phyloP scores from a whole-genome alignment of 2,113 vertebrate species.

The Plestiodon gilberti region DNA sequence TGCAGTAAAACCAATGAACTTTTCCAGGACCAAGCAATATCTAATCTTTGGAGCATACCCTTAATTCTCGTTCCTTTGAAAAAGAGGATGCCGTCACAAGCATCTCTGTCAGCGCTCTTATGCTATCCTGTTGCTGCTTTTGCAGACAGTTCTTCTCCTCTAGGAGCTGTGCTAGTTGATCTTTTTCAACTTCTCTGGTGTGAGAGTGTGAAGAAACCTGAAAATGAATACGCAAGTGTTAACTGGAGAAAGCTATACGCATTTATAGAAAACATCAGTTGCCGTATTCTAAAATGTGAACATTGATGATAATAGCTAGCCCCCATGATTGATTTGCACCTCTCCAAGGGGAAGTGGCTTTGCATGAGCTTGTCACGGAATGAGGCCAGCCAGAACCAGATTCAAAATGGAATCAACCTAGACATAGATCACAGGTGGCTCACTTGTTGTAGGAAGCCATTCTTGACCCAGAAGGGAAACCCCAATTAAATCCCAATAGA shows the following conservation, averaged over 20 bases:
- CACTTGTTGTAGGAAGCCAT: not conserved
- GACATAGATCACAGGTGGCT: not conserved
- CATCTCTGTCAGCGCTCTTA: slow-evolving; percentile 88
- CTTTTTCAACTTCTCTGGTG: slow-evolving; percentile 88
- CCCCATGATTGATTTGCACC: not conserved
- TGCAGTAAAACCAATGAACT: not conserved
- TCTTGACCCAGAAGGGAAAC: not conserved
- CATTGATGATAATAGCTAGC: too few relatives aligned
- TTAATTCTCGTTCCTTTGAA: slow-evolving; percentile 66
- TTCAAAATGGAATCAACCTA: not conserved
- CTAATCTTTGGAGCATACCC: slow-evolving; percentile 72
- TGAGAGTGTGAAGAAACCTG: slow-evolving; percentile 89
- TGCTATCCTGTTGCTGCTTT: slow-evolving; percentile 88
- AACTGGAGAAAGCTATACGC: not conserved
- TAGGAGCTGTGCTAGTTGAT: slow-evolving; percentile 86
- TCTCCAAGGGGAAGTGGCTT: not conserved
- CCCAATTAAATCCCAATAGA: too few relatives aligned
- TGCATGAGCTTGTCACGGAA: not conserved
- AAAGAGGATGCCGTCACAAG: slow-evolving; percentile 86
- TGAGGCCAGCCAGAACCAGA: not conserved
- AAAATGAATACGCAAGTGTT: not conserved
- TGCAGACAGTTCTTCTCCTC: slow-evolving; percentile 93
- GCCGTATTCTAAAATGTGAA: not conserved
- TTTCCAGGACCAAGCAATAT: not conserved
- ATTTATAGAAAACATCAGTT: not conserved